Percentiles rank a stretch among this genome's conserved stretches.
phyloP scores from a whole-genome alignment of 1,140 invertebrate species.

The Ptiloglossa arizonensis region DNA sequence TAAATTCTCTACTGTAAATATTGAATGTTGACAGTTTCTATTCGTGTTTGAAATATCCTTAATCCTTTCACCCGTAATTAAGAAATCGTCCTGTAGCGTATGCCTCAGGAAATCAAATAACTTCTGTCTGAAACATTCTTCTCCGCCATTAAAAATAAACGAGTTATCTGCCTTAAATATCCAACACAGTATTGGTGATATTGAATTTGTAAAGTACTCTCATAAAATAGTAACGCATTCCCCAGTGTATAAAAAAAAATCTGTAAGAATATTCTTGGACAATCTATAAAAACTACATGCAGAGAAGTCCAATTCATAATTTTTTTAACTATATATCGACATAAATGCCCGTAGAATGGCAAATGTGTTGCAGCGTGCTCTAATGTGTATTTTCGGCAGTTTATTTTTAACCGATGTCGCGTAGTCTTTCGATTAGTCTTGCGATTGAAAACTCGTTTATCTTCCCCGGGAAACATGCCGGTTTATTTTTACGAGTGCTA shows the following conservation, averaged over 20 bases:
- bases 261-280: neutral
- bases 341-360: neutral
- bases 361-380: neutral
- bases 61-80: no score
- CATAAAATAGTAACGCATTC: neutral
- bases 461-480: neutral
- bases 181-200: no score
- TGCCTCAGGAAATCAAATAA: no score
- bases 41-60: no score
- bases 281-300: neutral
- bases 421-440: constrained; percentile 11
- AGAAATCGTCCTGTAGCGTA: no score
- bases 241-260: neutral
- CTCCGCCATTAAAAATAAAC: no score
- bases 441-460: constrained; percentile 35
- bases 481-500: constrained; percentile 1
- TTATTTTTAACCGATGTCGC: constrained; percentile 18
- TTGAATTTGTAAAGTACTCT: neutral
- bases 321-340: constrained; percentile 15
- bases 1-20: no score
- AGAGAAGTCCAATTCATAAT: constrained; percentile 21
- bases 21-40: no score
- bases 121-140: no score
- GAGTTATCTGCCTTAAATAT: no score
- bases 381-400: constrained; percentile 13